Evolutionary conservation across 2,113 vertebrate species (phyloP), one percentile per base, ranked within the genome.

Genomic region (Oreocharis arfaki): DNA sequence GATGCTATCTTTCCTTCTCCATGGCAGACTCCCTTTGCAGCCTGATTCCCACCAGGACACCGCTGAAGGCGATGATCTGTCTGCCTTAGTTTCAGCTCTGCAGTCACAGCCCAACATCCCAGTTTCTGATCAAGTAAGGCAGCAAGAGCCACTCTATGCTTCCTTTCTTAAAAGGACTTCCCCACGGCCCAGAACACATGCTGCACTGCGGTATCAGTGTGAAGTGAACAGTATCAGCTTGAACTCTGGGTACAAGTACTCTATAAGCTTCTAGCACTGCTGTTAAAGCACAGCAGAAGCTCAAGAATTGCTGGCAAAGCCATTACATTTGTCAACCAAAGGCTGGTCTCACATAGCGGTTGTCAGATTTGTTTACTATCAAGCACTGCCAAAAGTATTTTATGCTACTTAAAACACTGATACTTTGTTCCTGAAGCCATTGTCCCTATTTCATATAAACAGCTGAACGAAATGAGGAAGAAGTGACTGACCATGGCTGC

Each of bases 191-290:
- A 67, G 52, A 42, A 30, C 35, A 64, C 3, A 23, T 2, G 13
- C 18, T 79, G 74, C 53, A 39, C n/a, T 41, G 41, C 0, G 2
- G 0, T 32, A 35, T 8, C 32, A 19, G 41, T 13, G 49, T 22
- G 27, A 78, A 81, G 10, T 27, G 50, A 63, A 52, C 50, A 20
- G 4, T 10, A 55, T 9, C 11, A 56, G 41, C 52, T 32, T 30
- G 30, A 81, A 64, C 53, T 71, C 61, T 21, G 8, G 2, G 30
- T 49, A 68, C 30, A 76, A 61, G 26, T 4, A 59, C 8, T 59
- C 59, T 37, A 8, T 20, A 41, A 63, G 33, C 33, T 64, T 50
- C 69, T 7, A 60, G 30, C 17, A 67, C 33, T 32, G 47, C 55
- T 49, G 24, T 18, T 42, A 24, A 76, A 74, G 59, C 65, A 84